Evolutionary conservation across 2,113 vertebrate genomes (phyloP).

Genomic region (Psilopsiagon aymara): DNA sequence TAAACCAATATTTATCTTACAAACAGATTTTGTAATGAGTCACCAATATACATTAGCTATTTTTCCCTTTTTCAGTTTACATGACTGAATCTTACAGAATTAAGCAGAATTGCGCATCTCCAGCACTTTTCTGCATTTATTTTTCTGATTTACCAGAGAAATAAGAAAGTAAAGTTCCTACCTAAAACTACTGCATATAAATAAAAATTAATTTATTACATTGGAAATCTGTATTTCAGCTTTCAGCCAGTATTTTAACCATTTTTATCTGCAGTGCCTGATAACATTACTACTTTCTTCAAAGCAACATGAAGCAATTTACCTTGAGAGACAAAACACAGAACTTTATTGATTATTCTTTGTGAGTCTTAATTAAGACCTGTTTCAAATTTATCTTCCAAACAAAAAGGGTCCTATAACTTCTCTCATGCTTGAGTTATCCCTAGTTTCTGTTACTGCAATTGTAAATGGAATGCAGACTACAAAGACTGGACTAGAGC

Average conservation of each 20-base stretch:
- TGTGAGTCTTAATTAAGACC: background rate
- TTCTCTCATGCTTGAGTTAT: background rate
- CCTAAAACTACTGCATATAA: background rate
- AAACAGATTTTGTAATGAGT: background rate
- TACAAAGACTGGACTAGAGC: background rate
- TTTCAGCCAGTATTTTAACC: background rate
- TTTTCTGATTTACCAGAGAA: background rate
- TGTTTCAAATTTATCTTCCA: background rate
- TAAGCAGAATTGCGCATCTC: background rate
- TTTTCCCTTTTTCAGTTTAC: background rate
- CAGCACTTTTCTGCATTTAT: background rate
- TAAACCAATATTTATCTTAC: background rate
- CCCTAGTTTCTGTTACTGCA: background rate
- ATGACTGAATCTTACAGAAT: background rate
- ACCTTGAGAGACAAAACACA: background rate
- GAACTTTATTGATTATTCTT: background rate
- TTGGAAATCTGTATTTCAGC: background rate
- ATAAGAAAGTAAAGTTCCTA: background rate
- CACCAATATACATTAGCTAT: background rate
- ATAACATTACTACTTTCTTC: background rate
- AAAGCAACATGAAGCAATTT: background rate
- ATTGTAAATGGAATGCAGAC: background rate
- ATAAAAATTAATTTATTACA: background rate
- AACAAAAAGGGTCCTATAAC: background rate
- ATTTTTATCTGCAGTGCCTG: background rate